phyloP scores from a whole-genome alignment of 2,113 vertebrate species.

The Theropithecus gelada region DNA sequence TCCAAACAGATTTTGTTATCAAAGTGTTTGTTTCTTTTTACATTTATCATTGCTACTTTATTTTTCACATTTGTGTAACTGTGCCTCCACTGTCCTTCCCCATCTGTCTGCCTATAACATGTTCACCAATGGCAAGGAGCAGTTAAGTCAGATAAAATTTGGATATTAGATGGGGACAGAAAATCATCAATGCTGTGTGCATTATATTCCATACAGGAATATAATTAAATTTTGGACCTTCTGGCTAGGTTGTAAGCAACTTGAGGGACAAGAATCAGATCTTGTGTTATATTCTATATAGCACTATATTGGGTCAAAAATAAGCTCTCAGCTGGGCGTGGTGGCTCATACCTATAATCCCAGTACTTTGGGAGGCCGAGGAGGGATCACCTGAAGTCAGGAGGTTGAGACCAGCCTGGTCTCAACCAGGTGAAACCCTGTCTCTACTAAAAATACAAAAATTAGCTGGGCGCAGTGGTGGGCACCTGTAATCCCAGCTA shows the following conservation, averaged over 20 bases:
- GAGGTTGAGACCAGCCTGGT: no score
- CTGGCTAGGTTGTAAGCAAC: not conserved
- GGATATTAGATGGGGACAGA: not conserved
- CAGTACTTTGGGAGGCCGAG: no score
- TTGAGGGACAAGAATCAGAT: not conserved
- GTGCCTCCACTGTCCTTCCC: not conserved
- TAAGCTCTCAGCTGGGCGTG: not conserved
- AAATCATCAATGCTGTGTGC: not conserved
- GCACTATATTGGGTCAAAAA: not conserved
- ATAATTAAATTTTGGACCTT: not conserved
- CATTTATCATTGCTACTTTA: not conserved
- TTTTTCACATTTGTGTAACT: not conserved
- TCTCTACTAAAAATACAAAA: no score
- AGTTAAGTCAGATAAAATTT: not conserved
- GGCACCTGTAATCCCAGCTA: no score
- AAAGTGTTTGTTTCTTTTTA: not conserved
- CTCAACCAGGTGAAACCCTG: no score
- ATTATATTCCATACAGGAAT: not conserved
- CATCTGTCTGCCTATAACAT: not conserved
- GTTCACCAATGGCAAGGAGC: not conserved
- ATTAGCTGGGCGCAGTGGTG: no score
- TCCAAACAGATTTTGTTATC: not conserved
- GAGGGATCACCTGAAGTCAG: no score
- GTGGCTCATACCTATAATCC: no score
- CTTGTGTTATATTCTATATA: not conserved